Percentiles rank a stretch among this genome's conserved stretches.
Evolutionary conservation across 2,888 invertebrate species (phyloP).

Genomic region (Ophioninae sp.): DNA sequence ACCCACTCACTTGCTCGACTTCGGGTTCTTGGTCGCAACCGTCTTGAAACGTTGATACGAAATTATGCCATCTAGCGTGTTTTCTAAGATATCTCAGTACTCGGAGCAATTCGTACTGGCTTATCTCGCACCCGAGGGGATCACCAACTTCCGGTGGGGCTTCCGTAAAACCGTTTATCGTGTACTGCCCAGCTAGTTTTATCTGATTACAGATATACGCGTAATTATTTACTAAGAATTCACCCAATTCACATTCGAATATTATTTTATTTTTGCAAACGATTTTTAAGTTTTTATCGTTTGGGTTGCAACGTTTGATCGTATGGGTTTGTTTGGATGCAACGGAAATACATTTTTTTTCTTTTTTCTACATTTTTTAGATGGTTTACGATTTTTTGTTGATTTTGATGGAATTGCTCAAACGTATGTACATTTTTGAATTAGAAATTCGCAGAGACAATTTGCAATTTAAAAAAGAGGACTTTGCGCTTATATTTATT

Average conservation of each 20-base stretch:
- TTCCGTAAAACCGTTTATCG: conserved; percentile 59
- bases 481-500: too few relatives aligned
- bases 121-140: conserved; percentile 57
- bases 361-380: too few relatives aligned
- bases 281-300: background rate
- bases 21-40: conserved; percentile 39
- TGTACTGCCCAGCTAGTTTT: conserved; percentile 57
- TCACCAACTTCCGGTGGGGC: conserved; percentile 62
- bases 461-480: too few relatives aligned
- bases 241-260: background rate
- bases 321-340: too few relatives aligned
- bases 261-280: background rate
- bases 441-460: too few relatives aligned
- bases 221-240: background rate
- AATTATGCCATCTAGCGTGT: conserved; percentile 63
- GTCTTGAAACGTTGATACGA: conserved; percentile 54
- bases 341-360: background rate
- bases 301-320: too few relatives aligned
- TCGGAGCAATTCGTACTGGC: conserved; percentile 51
- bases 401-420: too few relatives aligned
- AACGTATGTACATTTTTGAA: too few relatives aligned
- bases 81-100: conserved; percentile 60
- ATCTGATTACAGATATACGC: conserved; percentile 34
- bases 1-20: conserved; percentile 42
- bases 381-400: too few relatives aligned